phyloP scores from a whole-genome alignment of 2,888 invertebrate species.

The Sympetrum striolatum region DNA sequence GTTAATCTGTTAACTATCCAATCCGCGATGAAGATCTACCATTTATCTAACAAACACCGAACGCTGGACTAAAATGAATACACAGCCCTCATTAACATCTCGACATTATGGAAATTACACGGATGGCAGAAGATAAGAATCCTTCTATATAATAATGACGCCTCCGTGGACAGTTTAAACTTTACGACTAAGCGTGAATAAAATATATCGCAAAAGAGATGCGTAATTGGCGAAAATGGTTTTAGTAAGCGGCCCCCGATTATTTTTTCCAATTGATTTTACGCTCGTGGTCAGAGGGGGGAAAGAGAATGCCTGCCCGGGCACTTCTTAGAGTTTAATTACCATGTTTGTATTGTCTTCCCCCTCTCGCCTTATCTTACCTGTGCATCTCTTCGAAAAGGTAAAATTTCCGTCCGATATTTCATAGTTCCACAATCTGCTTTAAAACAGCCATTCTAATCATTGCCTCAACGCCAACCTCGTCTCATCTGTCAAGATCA shows the following conservation, averaged over 20 bases:
- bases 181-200: not conserved
- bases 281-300: not conserved
- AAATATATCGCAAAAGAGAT: not conserved
- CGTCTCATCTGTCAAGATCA: slow-evolving; percentile 9
- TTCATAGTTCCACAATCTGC: slow-evolving; percentile 29
- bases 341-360: not conserved
- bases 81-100: not conserved
- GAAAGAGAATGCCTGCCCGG: not conserved
- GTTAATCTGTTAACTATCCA: not conserved
- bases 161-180: not conserved
- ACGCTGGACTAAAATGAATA: not conserved
- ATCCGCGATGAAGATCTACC: not conserved
- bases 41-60: not conserved
- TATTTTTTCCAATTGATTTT: not conserved
- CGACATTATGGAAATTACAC: not conserved
- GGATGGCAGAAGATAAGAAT: not conserved
- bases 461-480: not conserved
- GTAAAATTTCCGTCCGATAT: not conserved
- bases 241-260: not conserved
- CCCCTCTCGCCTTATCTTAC: not conserved
- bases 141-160: not conserved
- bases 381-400: not conserved
- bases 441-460: slow-evolving; percentile 27
- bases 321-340: not conserved
- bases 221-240: not conserved